Evolutionary conservation across 1,140 invertebrate genomes (phyloP).

Genomic region (Aphelinus atriplicis): DNA sequence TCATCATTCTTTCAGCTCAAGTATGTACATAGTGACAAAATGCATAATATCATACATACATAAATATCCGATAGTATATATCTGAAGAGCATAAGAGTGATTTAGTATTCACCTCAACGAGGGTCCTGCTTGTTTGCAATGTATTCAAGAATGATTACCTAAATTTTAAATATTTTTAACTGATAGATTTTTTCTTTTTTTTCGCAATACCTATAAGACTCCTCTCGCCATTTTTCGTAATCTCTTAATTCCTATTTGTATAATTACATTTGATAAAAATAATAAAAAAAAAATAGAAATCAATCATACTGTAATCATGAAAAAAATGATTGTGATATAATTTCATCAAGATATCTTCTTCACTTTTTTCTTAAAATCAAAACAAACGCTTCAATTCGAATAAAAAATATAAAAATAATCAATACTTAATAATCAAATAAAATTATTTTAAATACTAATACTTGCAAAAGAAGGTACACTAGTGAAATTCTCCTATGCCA

Average conservation of each 20-base stretch:
- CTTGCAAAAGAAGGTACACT: slow-evolving; percentile 30
- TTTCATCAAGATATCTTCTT: no score
- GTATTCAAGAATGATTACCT: no score
- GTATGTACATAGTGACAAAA: slow-evolving; percentile 37
- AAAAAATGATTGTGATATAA: no score
- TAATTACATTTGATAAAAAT: no score
- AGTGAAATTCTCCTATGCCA: slow-evolving; percentile 12
- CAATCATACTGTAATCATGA: no score
- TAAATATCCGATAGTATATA: slow-evolving; percentile 28
- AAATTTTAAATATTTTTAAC: not conserved
- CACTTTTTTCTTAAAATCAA: slow-evolving; percentile 3
- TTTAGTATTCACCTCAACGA: no score
- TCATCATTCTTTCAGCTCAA: slow-evolving; percentile 28
- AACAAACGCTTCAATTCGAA: slow-evolving; percentile 17
- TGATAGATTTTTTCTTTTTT: not conserved
- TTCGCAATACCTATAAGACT: slow-evolving; percentile 7
- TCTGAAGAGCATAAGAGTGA: no score
- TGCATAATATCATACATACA: slow-evolving; percentile 33
- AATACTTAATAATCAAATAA: slow-evolving; percentile 29
- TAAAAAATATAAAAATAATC: slow-evolving; percentile 37
- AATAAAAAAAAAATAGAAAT: no score
- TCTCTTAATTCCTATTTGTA: no score
- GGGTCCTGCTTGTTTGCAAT: no score
- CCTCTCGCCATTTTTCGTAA: no score
- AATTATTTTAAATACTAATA: slow-evolving; percentile 29